Percentiles rank a stretch among this genome's conserved stretches.
These are phyloP conservation scores for Phoeniculus purpureus DNA, from an alignment of 2,797 vertebrate species.

Conservation along the genomic window DNA sequence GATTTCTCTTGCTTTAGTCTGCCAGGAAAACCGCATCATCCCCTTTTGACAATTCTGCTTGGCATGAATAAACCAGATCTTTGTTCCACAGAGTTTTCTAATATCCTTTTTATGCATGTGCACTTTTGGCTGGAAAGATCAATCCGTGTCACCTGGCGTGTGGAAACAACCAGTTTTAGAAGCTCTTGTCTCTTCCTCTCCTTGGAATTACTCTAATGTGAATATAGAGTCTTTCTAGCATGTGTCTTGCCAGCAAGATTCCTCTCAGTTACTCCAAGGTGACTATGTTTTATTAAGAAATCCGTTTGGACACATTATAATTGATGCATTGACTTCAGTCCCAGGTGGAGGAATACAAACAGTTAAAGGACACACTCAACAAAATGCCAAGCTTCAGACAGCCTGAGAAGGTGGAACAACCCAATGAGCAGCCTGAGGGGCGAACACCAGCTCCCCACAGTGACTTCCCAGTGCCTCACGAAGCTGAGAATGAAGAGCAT, in stretches of 20 bases:
- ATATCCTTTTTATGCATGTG: constrained; percentile 72
- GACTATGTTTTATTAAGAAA: neutral
- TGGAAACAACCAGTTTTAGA: neutral
- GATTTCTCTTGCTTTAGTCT: neutral
- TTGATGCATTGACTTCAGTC: constrained; percentile 78
- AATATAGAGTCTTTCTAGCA: neutral
- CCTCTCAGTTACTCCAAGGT: neutral
- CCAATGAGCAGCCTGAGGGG: constrained; percentile 10
- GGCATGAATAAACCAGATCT: constrained; percentile 72
- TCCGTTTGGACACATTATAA: neutral
- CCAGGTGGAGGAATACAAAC: constrained; percentile 92
- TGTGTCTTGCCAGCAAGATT: neutral
- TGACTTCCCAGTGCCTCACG: neutral
- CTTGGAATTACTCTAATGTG: neutral
- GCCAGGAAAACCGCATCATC: constrained; percentile 45
- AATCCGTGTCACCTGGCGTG: constrained; percentile 22
- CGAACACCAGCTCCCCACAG: neutral
- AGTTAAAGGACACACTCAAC: constrained; percentile 88
- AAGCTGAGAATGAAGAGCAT: neutral
- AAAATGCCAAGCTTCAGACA: constrained; percentile 79
- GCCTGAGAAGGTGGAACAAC: constrained; percentile 36
- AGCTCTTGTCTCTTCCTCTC: neutral
- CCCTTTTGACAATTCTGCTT: constrained; percentile 60
- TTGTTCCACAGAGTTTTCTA: constrained; percentile 37
- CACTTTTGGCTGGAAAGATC: constrained; percentile 55